A percentile compares a stretch with the other conserved stretches of the same genome.
Conservation (phyloP, 2,888 invertebrate genomes). For the Hololepta plana region DNA sequence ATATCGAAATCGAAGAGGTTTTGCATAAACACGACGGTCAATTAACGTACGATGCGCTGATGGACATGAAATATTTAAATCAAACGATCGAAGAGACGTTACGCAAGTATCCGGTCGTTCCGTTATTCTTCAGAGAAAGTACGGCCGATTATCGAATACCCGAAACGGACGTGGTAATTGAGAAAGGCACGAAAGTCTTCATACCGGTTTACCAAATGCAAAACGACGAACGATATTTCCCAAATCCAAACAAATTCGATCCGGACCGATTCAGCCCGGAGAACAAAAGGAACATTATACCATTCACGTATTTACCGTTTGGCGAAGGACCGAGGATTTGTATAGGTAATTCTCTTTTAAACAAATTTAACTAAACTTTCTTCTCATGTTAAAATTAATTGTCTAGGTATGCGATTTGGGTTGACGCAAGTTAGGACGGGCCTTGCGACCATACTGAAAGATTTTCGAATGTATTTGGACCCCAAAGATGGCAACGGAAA, state of each 20-base stretch:
- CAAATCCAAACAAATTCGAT: slow-evolving; percentile 11
- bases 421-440: too few relatives aligned
- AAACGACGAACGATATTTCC: slow-evolving; percentile 10
- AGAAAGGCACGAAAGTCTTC: slow-evolving; percentile 17
- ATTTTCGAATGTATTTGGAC: too few relatives aligned
- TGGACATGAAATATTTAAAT: too few relatives aligned
- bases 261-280: slow-evolving; percentile 12
- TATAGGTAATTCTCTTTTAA: slow-evolving; percentile 15
- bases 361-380: too few relatives aligned
- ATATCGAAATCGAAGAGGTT: slow-evolving; percentile 22
- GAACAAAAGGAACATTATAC: slow-evolving; percentile 3
- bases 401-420: too few relatives aligned
- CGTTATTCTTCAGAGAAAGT: slow-evolving; percentile 11
- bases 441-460: too few relatives aligned
- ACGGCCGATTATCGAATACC: slow-evolving; percentile 16
- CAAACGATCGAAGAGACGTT: too few relatives aligned
- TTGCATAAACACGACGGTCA: slow-evolving; percentile 18
- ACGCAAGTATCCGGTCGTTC: slow-evolving; percentile 18
- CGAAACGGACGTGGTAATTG: slow-evolving; percentile 15
- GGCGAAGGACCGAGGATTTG: slow-evolving; percentile 20
- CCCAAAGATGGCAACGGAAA: too few relatives aligned
- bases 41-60: slow-evolving; percentile 11
- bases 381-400: too few relatives aligned
- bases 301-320: slow-evolving; percentile 15
- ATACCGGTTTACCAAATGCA: slow-evolving; percentile 15